Base-by-base conservation (phyloP, 1,140 invertebrate species). In the Trachymyrmex cornetzi region DNA sequence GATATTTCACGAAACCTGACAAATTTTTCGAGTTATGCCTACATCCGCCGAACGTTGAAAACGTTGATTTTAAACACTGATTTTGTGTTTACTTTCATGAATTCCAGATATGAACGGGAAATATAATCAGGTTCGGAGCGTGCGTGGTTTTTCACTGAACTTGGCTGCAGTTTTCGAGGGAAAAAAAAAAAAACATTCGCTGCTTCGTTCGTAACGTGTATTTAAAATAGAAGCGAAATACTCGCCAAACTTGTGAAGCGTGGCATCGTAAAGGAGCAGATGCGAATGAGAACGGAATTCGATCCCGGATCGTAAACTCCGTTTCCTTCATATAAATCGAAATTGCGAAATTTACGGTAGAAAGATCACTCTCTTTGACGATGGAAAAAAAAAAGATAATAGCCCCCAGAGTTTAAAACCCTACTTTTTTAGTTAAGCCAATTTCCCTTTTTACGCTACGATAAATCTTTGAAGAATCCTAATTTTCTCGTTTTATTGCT, bases 261-360 rank as follows among this genome's bases (percentile, higher is more conserved):
- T 55, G 16, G 34, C 48, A 64, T 77, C 72, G 59, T 85, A 85
- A 77, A 85, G 74, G n/a, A 77, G 61, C 16, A 77, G 50, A 85
- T 66, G 48, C 61, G 74, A 85, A 85, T 79, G 82, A 85, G 74
- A 85, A 57, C 22, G 72, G 48, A 72, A 16, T 77, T 85, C 61
- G 22, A 85, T 64, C 48, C 74, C 34, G 6, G 30, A 30, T 67
- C 74, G 61, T 85, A 85, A 85, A 85, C 9, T 34, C 82, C 38
- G 44, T 44, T 77, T 77, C 61, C 5, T 77, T 77, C 82, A 59
- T 66, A 85, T 85, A 85, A 85, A 64, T 85, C 61, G 74, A 85
- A 85, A 85, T 79, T 85, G 82, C 74, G 61, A 48, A 50, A 85
- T 79, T 85, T 79, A 85, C 74, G 74, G 74, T 64, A 14, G 64